Base-by-base conservation (phyloP, 2,797 vertebrate genomes). In the Anisognathus igniventris region DNA sequence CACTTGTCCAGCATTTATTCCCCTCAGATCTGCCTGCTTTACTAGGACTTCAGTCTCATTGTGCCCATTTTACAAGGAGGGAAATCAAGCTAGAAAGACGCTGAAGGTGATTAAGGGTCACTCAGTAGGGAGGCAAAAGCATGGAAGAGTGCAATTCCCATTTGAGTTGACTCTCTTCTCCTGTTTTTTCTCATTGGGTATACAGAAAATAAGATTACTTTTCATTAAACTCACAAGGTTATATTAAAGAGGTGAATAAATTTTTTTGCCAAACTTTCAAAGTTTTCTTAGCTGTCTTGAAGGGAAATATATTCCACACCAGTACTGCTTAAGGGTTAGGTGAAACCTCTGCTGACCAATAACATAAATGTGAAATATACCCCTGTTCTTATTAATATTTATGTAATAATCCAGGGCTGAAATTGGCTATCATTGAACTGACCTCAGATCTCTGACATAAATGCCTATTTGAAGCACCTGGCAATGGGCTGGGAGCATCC, bases 371-470 rank as follows among this genome's bases (percentile, higher is more conserved):
- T 81, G 47, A 93, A 84, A 70, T 75, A 77, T 12, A 35, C 44
- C 77, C 18, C n/a, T 58, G 35, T 73, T 87, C 68, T 90, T 91
- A 93, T 86, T 86, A 94, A 60, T 74, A 95, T 94, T 96, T 86
- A 71, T 71, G 31, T 67, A 68, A 88, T 56, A 61, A 72, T 31
- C 37, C n/a, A 60, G 35, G 62, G n/a, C 82, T 90, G 92, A 48
- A 92, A 92, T 82, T 78, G 70, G 56, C 85, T 85, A 91, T 93
- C 62, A 51, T 71, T 85, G 91, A 86, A 85, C 61, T 88, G 93
- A 97, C 95, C 94, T 92, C 92, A 94, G 86, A 94, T 92, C 96
- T 97, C 78, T 97, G 96, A 93, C 96, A 96, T 88, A 95, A 95
- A 97, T 97, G 93, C 95, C 90, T 91, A 91, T 90, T 45, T 73